Conservation (phyloP, 37 sponge, comb jelly and placozoan genomes). For the Halichondria panicea region DNA sequence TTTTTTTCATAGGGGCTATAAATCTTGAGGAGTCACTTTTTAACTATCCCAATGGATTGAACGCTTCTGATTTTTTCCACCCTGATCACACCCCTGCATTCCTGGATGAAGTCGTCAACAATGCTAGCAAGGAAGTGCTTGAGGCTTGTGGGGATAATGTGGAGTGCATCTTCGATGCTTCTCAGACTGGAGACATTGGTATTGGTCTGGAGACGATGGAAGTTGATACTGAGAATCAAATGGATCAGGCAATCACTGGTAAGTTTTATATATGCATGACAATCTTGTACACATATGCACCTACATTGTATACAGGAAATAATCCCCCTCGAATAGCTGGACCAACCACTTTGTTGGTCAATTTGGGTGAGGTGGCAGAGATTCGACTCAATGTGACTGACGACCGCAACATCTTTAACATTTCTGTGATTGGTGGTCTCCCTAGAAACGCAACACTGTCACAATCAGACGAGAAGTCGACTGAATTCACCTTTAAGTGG, state of each 20-base stretch:
- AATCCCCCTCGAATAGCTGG: constrained; percentile 52
- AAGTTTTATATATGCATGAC: background rate
- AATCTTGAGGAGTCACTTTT: constrained; percentile 22
- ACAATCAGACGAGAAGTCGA: background rate
- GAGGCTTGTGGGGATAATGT: constrained; percentile 25
- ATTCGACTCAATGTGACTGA: constrained; percentile 34
- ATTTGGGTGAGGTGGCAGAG: background rate
- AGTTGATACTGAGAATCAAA: background rate
- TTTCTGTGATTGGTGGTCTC: background rate
- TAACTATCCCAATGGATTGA: constrained; percentile 1
- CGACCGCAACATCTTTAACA: background rate
- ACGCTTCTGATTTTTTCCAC: constrained; percentile 12
- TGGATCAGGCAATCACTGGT: background rate
- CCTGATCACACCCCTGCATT: constrained; percentile 44
- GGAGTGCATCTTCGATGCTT: constrained; percentile 36
- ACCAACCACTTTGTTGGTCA: constrained; percentile 13
- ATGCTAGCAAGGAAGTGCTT: background rate
- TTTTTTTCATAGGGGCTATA: constrained; percentile 38
- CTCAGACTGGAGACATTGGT: constrained; percentile 36
- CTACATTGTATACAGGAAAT: constrained; percentile 12
- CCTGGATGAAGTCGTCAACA: constrained; percentile 29
- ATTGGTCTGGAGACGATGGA: constrained; percentile 31
- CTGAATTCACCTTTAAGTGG: constrained; percentile 20
- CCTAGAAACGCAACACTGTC: background rate
- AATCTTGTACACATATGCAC: background rate